phyloP scores from a whole-genome alignment of 2,888 invertebrate species.

The Meloe dianella region DNA sequence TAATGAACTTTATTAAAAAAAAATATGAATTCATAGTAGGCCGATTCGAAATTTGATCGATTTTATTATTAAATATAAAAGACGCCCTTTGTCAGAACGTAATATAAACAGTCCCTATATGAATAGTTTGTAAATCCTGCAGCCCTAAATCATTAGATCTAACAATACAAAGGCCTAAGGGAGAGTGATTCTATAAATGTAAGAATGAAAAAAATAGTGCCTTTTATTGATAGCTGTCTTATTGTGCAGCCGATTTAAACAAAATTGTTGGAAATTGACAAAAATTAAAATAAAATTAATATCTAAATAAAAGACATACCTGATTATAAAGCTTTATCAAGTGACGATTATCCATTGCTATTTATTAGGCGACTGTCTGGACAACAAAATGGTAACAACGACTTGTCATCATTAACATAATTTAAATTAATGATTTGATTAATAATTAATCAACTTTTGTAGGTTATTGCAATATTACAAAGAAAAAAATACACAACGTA shows the following conservation, averaged over 20 bases:
- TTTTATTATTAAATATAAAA: too few relatives aligned
- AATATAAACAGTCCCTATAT: too few relatives aligned
- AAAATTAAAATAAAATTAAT: too few relatives aligned
- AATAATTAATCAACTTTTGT: conserved; percentile 9
- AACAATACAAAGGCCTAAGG: too few relatives aligned
- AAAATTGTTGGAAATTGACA: background rate
- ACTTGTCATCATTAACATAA: background rate
- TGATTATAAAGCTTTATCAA: background rate
- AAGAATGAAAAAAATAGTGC: too few relatives aligned
- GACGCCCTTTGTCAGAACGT: background rate
- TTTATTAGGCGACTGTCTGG: background rate
- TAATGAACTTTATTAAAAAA: background rate
- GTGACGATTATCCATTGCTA: background rate
- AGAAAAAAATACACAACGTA: background rate
- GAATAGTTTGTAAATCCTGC: too few relatives aligned
- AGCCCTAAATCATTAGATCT: too few relatives aligned
- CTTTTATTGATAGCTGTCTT: too few relatives aligned
- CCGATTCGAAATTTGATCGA: background rate
- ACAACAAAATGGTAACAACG: background rate
- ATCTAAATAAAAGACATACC: background rate
- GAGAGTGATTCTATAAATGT: too few relatives aligned
- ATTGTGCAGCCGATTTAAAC: too few relatives aligned
- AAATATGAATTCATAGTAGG: background rate
- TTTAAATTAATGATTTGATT: background rate
- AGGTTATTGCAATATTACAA: background rate